Conservation (phyloP, 1,140 invertebrate genomes). For the Nylanderia fulva region DNA sequence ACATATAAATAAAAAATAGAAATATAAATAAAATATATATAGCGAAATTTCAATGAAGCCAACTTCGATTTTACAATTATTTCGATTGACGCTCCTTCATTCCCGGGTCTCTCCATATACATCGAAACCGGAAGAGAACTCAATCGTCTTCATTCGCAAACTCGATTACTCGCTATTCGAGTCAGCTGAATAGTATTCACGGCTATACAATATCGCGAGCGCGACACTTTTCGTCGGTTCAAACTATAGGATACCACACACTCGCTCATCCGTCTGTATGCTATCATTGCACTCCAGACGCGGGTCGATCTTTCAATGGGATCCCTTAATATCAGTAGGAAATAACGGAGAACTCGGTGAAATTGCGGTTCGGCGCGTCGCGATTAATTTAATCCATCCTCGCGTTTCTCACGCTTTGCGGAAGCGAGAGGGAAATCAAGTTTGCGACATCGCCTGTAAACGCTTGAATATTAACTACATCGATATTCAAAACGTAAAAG, state of each 20-base stretch:
- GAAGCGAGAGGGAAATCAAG: background rate
- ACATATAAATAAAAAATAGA: too few relatives aligned
- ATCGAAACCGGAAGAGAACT: slow-evolving; percentile 68
- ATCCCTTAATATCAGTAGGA: slow-evolving; percentile 14
- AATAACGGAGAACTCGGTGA: slow-evolving; percentile 7
- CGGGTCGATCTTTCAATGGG: slow-evolving; percentile 23
- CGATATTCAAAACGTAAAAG: background rate
- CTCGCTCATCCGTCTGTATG: background rate
- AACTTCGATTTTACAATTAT: slow-evolving; percentile 70
- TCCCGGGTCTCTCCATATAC: slow-evolving; percentile 61
- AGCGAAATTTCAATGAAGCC: slow-evolving; percentile 71
- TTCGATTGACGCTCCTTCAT: slow-evolving; percentile 64
- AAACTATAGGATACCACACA: background rate
- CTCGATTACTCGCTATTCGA: slow-evolving; percentile 35
- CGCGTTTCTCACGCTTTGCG: background rate
- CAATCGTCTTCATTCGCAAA: slow-evolving; percentile 65
- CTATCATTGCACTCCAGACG: slow-evolving; percentile 23
- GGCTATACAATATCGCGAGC: slow-evolving; percentile 32
- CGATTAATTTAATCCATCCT: slow-evolving; percentile 35
- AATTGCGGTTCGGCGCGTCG: slow-evolving; percentile 3
- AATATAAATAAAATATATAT: too few relatives aligned
- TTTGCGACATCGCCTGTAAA: background rate
- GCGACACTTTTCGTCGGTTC: slow-evolving; percentile 26
- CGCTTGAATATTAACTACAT: background rate
- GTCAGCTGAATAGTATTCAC: slow-evolving; percentile 38